Conservation (phyloP, 2,113 vertebrate genomes). For the Gymnobelideus leadbeateri region DNA sequence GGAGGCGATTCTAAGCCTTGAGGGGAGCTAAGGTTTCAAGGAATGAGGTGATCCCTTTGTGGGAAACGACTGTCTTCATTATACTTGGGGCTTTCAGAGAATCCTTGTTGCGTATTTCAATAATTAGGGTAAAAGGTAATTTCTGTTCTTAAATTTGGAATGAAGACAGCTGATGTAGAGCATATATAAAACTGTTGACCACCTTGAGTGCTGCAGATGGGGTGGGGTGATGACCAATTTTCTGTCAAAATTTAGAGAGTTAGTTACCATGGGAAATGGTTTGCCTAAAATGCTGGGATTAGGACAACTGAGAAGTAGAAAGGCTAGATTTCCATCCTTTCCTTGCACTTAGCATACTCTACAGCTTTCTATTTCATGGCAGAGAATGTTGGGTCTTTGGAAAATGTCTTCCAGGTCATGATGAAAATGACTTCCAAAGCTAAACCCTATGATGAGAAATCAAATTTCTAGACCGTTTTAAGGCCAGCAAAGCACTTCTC, state of each 20-base stretch:
- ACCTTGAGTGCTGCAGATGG: no score
- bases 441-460: background rate
- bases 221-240: no score
- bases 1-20: background rate
- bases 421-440: no score
- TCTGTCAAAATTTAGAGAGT: background rate
- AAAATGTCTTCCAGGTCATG: background rate
- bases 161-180: no score
- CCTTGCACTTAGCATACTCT: background rate
- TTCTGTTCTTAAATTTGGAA: no score
- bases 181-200: no score
- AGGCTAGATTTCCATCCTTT: background rate
- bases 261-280: background rate
- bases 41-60: background rate
- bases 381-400: no score
- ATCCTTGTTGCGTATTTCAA: background rate
- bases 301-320: background rate
- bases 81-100: background rate
- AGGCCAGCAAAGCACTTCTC: background rate
- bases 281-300: background rate
- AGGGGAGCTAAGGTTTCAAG: background rate
- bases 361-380: background rate
- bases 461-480: background rate
- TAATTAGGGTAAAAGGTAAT: no score
- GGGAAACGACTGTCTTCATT: background rate